A percentile compares a stretch with the other conserved stretches of the same genome.
phyloP scores from a whole-genome alignment of 2,888 invertebrate genomes.

The Cepaea hortensis region DNA sequence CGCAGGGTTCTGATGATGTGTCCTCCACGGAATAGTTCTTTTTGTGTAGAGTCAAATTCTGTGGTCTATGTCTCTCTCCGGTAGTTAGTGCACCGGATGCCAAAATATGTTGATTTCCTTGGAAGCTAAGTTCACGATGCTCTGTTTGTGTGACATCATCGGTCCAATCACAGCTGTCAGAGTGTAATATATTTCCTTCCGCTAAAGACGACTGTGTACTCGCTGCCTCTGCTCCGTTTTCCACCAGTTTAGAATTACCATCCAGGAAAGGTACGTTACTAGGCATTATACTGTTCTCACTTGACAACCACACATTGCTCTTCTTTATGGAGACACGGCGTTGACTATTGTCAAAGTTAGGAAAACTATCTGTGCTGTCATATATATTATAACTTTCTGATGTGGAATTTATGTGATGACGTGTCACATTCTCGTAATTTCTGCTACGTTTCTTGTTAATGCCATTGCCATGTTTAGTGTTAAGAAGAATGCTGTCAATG shows the following conservation, averaged over 20 bases:
- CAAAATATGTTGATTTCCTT: background rate
- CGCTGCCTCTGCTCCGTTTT: background rate
- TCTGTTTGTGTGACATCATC: constrained; percentile 25
- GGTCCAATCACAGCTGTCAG: background rate
- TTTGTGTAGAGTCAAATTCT: background rate
- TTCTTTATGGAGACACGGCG: background rate
- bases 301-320: background rate
- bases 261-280: background rate
- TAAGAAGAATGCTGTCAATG: background rate
- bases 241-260: background rate
- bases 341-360: background rate
- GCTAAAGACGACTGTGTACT: background rate
- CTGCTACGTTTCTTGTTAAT: background rate
- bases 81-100: too few species aligned
- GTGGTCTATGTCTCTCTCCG: background rate
- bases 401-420: background rate
- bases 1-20: background rate
- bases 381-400: background rate
- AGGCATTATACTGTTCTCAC: background rate
- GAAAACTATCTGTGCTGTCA: background rate
- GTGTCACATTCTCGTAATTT: background rate
- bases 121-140: background rate
- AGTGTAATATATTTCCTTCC: background rate
- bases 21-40: background rate
- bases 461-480: background rate